Conservation (phyloP, 2,113 vertebrate genomes). For the Colinus virginianus region DNA sequence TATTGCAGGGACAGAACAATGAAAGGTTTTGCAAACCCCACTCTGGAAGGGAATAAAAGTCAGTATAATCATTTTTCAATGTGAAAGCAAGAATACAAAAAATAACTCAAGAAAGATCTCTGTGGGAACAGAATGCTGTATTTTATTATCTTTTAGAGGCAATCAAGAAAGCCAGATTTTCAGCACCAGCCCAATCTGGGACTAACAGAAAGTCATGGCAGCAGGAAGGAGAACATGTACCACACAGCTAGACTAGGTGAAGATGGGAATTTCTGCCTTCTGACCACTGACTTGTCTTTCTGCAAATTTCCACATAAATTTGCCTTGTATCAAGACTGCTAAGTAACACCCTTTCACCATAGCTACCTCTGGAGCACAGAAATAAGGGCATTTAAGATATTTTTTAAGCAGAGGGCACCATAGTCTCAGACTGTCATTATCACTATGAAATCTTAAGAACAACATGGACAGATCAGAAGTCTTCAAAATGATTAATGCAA, state of each 20-base stretch:
- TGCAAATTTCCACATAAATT: background rate
- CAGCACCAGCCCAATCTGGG: background rate
- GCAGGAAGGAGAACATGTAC: background rate
- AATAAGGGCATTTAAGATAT: background rate
- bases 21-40: background rate
- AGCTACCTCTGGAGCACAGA: background rate
- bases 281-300: background rate
- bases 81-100: background rate
- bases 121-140: background rate
- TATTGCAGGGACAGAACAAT: constrained; percentile 20
- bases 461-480: background rate
- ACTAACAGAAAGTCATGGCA: background rate
- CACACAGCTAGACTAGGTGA: background rate
- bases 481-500: background rate
- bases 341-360: background rate
- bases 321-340: background rate
- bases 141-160: constrained; percentile 6
- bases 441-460: background rate
- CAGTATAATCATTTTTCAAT: background rate
- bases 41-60: background rate
- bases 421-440: background rate
- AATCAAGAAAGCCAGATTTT: background rate
- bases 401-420: background rate
- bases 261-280: background rate
- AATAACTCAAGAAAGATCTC: background rate